A percentile compares a stretch with the other conserved stretches of the same genome.
Conservation (phyloP, 2,888 invertebrate genomes). For the Lithodes maja region DNA sequence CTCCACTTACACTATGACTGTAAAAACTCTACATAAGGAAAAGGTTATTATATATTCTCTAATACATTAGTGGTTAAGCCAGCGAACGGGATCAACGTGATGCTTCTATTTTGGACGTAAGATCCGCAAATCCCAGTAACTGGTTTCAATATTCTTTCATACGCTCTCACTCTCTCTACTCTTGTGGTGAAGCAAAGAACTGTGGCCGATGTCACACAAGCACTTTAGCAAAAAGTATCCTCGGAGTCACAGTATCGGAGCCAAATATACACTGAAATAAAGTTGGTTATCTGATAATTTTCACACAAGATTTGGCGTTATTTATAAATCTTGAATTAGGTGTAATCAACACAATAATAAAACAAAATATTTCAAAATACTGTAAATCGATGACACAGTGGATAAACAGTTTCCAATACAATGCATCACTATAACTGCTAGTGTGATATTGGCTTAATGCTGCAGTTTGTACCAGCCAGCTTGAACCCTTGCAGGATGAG, state of each 20-base stretch:
- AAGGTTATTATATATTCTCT: background rate
- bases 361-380: too few relatives aligned
- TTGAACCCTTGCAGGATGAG: too few relatives aligned
- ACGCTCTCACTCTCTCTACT: background rate
- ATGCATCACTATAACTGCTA: too few relatives aligned
- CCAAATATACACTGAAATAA: too few relatives aligned
- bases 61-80: slow-evolving; percentile 34
- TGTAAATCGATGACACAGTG: too few relatives aligned
- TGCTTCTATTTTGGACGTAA: slow-evolving; percentile 51
- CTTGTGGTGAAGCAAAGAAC: slow-evolving; percentile 36
- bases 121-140: slow-evolving; percentile 33
- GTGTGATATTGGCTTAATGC: too few relatives aligned
- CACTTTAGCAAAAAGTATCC: background rate
- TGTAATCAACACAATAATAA: too few relatives aligned
- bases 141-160: background rate
- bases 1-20: slow-evolving; percentile 1
- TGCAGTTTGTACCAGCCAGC: too few relatives aligned
- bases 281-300: too few relatives aligned
- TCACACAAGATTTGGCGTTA: too few relatives aligned
- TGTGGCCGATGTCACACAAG: background rate
- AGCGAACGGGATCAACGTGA: slow-evolving; percentile 32
- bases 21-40: slow-evolving; percentile 8
- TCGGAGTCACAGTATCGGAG: background rate
- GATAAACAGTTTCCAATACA: too few relatives aligned
- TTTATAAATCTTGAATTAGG: too few relatives aligned